These are phyloP conservation scores for Telmatherina bonti DNA, from an alignment of 2,797 vertebrate genomes.

Conservation along the genomic window DNA sequence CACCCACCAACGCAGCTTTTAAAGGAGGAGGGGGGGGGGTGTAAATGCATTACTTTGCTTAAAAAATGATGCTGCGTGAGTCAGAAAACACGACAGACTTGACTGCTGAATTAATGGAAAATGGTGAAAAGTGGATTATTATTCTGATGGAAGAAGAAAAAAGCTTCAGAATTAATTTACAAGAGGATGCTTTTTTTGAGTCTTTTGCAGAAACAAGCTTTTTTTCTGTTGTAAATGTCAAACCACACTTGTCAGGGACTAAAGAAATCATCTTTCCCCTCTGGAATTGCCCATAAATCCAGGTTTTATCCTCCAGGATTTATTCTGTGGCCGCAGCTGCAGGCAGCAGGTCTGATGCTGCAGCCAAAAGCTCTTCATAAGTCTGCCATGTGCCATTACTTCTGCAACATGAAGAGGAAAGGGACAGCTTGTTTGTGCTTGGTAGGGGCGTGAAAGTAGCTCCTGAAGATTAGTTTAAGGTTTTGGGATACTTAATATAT, in stretches of 20 bases:
- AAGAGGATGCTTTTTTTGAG: background rate
- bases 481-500: conserved; percentile 24
- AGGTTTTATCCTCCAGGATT: conserved; percentile 18
- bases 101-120: conserved; percentile 36
- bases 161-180: background rate
- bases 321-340: conserved; percentile 42
- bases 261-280: conserved; percentile 4
- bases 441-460: conserved; percentile 19
- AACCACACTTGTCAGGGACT: conserved; percentile 22
- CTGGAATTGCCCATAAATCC: conserved; percentile 22
- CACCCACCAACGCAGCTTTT: conserved; percentile 35
- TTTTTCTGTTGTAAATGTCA: conserved; percentile 10
- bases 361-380: conserved; percentile 37
- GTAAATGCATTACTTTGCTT: conserved; percentile 33
- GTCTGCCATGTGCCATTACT: conserved; percentile 9
- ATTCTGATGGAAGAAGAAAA: conserved; percentile 44
- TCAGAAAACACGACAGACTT: too few relatives aligned
- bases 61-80: conserved; percentile 63
- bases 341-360: conserved; percentile 33
- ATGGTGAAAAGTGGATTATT: conserved; percentile 42
- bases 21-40: background rate
- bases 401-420: conserved; percentile 21
- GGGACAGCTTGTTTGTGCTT: conserved; percentile 19
- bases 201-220: background rate
- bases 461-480: conserved; percentile 6